These are phyloP conservation scores for Pelodiscus sinensis DNA, from an alignment of 2,113 vertebrate genomes.

Conservation along the genomic window DNA sequence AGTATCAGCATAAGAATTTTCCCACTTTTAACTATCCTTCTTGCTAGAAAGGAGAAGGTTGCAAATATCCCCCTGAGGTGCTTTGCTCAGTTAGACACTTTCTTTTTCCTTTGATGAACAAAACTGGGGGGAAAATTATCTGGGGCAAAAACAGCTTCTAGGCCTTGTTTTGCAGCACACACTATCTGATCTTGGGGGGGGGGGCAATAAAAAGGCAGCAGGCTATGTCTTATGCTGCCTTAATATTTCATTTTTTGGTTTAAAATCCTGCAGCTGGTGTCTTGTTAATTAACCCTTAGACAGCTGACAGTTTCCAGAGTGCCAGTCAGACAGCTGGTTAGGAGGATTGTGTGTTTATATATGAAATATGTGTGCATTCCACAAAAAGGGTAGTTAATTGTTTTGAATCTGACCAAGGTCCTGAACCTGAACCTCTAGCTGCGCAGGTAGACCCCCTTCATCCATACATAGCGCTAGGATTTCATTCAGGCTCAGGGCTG, in stretches of 20 bases:
- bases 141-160: neutral
- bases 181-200: neutral
- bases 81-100: neutral
- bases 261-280: rapidly evolving
- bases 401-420: neutral
- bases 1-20: neutral
- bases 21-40: neutral
- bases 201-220: neutral
- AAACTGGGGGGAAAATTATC: neutral
- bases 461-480: neutral
- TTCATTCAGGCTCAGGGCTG: neutral
- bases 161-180: neutral
- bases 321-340: neutral
- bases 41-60: constrained; percentile 22
- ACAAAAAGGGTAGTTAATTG: neutral
- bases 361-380: neutral
- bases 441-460: neutral
- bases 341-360: neutral
- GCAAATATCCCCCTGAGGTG: neutral
- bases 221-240: neutral
- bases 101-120: neutral
- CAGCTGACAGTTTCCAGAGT: neutral
- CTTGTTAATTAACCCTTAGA: neutral
- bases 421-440: neutral
- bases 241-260: neutral